Conservation (phyloP, 2,888 invertebrate genomes). For the Trilocha varians region DNA sequence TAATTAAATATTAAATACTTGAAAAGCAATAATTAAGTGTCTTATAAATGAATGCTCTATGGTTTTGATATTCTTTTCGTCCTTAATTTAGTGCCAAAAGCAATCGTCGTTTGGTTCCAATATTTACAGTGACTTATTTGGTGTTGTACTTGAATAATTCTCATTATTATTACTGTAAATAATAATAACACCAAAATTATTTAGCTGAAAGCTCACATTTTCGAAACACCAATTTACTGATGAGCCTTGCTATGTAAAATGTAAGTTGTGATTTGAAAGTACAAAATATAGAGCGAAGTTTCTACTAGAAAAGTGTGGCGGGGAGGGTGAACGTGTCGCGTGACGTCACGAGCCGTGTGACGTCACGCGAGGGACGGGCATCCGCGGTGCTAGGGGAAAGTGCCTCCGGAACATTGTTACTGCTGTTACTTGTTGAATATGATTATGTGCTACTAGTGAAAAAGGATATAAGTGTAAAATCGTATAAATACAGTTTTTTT, state of each 20-base stretch:
- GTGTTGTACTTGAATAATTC: background rate
- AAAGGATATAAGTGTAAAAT: background rate
- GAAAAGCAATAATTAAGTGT: background rate
- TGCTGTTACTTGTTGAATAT: slow-evolving; percentile 58
- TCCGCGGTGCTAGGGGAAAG: slow-evolving; percentile 60
- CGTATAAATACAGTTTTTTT: too few species aligned
- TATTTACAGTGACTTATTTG: background rate
- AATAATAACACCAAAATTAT: background rate
- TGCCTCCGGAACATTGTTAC: slow-evolving; percentile 60
- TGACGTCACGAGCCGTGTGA: background rate
- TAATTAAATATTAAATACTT: background rate
- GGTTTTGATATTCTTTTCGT: slow-evolving; percentile 1
- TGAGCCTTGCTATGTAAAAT: slow-evolving; percentile 27
- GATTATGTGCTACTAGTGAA: background rate
- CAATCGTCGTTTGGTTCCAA: background rate
- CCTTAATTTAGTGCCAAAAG: background rate
- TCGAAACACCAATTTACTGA: slow-evolving; percentile 1
- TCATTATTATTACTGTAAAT: background rate
- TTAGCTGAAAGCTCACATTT: background rate
- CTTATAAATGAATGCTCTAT: slow-evolving; percentile 2
- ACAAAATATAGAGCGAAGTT: slow-evolving; percentile 27
- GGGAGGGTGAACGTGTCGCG: slow-evolving; percentile 1
- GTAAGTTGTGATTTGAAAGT: slow-evolving; percentile 59
- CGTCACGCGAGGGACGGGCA: slow-evolving; percentile 17
- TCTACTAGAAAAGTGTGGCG: background rate